Percentiles rank a stretch among this genome's conserved stretches.
Evolutionary conservation across 2,113 vertebrate genomes (phyloP).

Genomic region (Monopterus albus): DNA sequence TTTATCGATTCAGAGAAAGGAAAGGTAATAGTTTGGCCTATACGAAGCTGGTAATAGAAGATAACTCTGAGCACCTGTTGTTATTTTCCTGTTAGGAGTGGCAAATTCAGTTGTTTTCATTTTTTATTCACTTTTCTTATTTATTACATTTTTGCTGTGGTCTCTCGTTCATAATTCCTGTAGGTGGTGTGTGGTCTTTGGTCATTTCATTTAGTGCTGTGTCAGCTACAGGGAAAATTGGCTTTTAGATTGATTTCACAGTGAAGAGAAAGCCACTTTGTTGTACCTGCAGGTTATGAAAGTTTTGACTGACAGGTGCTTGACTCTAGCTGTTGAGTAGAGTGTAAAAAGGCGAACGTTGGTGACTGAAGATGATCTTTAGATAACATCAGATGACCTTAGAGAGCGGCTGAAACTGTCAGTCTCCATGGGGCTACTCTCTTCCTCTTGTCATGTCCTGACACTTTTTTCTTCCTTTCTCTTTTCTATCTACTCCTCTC

Average conservation of each 20-base stretch:
- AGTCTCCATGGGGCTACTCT: slow-evolving; percentile 60
- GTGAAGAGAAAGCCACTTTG: slow-evolving; percentile 20
- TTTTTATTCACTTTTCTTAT: background rate
- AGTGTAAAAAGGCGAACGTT: slow-evolving; percentile 49
- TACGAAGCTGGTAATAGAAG: no score
- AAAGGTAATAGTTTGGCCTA: no score
- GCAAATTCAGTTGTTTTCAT: background rate
- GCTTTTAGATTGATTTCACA: slow-evolving; percentile 30
- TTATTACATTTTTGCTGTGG: background rate
- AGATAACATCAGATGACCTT: slow-evolving; percentile 79
- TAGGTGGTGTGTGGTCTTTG: slow-evolving; percentile 4
- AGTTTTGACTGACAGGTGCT: slow-evolving; percentile 66
- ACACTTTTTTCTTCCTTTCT: slow-evolving; percentile 35
- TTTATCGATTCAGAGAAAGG: no score
- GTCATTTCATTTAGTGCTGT: background rate
- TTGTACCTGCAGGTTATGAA: slow-evolving; percentile 49
- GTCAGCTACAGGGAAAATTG: background rate
- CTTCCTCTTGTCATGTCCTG: slow-evolving; percentile 65
- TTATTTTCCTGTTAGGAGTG: no score
- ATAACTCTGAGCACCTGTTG: no score
- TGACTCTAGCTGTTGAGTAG: slow-evolving; percentile 59
- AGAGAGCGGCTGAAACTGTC: slow-evolving; percentile 66
- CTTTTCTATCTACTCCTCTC: slow-evolving; percentile 23
- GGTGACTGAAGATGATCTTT: slow-evolving; percentile 75
- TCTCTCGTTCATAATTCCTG: background rate